phyloP scores from a whole-genome alignment of 2,797 vertebrate species.

The Pangasius djambal region DNA sequence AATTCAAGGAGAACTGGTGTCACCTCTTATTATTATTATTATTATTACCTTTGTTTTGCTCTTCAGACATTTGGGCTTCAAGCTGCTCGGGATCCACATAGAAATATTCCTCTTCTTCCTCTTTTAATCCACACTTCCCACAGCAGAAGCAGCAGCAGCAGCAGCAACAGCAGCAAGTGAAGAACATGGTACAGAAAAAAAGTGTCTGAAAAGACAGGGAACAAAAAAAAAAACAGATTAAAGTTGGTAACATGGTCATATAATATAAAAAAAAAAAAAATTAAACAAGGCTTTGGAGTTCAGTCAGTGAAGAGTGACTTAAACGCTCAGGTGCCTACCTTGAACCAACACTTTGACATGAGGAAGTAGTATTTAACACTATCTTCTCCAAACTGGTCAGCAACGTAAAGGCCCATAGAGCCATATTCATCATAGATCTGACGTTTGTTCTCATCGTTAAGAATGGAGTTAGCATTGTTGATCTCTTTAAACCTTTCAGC shows the following conservation, averaged over 20 bases:
- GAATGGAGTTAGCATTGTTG: conserved; percentile 89
- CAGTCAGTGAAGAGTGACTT: neutral
- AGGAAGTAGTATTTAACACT: conserved; percentile 87
- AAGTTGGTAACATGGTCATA: neutral
- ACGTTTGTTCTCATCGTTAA: conserved; percentile 84
- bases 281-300: neutral
- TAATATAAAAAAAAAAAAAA: neutral
- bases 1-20: neutral
- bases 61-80: conserved; percentile 73
- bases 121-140: conserved; percentile 70
- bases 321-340: conserved; percentile 74
- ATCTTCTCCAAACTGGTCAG: conserved; percentile 90
- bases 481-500: conserved; percentile 94
- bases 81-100: conserved; percentile 82
- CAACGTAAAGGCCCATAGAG: conserved; percentile 88
- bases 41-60: conserved; percentile 62
- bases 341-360: conserved; percentile 92
- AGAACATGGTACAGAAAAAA: conserved; percentile 70
- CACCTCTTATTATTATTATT: too few species aligned
- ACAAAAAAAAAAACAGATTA: neutral
- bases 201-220: conserved; percentile 69
- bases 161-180: conserved; percentile 86
- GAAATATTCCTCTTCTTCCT: conserved; percentile 66
- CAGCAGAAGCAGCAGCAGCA: conserved; percentile 90
- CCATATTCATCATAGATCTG: conserved; percentile 88